Evolutionary conservation across 2,113 vertebrate genomes (phyloP), one percentile per base, ranked within the genome.

Genomic region (Lucifuga dentata): DNA sequence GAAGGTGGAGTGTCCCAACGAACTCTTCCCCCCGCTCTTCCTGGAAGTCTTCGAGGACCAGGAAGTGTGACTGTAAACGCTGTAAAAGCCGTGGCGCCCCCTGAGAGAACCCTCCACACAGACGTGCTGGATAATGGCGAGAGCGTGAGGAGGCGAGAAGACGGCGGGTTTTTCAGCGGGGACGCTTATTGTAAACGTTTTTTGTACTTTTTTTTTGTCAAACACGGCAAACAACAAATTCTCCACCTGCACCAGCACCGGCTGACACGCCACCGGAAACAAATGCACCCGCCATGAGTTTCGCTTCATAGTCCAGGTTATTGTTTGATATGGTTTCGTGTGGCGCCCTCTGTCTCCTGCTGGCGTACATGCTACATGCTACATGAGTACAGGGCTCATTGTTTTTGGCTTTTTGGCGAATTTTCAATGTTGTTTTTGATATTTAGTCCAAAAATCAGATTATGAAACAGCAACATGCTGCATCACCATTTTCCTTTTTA

Each of bases 1-100:
- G 98, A 99, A 99, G 92, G 98, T 99, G 92, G 97, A 99, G 85
- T 99, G 98, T 88, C 98, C 98, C 88, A 98, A 95, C 19, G 98
- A 99, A 94, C 96, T 98, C 74, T 98, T 98, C 55, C 97, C 97
- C 9, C 97, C 98, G 0, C 93, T 98, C 83, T 98, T 99, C 92
- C 90, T 99, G 85, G 98, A 99, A 91, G 96, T 98, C 72, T 99
- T 99, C 15, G 96, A 99, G 89, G 97, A 99, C 92, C 89, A 91
- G 86, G 88, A 88, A 38, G 89, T 86, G 69, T 91, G 73, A 90
- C 58, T 48, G 11, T 17, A 8, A 16, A 43, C 20, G 7, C 2
- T 2, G 5, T 13, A 1, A n/a, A 48, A 11, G 12, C 21, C 5
- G 5, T 1, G 2, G 44, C 26, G 1, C 32, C n/a, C 16, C 15